Percentiles rank a stretch among this genome's conserved stretches.
phyloP scores from a whole-genome alignment of 2,888 invertebrate species.

The Eretmocerus hayati region DNA sequence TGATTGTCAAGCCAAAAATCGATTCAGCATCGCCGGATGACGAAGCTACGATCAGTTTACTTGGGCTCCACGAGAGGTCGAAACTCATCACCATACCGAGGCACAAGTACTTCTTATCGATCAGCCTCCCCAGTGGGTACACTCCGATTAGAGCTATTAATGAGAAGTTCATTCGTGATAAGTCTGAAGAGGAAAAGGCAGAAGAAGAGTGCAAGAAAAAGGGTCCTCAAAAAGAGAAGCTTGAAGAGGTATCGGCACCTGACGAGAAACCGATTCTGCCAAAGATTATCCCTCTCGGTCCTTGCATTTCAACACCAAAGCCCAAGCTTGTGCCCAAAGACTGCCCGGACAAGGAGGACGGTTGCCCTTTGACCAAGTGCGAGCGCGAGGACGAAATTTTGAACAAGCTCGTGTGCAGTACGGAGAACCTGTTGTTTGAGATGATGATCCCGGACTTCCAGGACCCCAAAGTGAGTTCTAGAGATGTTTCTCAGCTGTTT shows the following conservation, averaged over 20 bases:
- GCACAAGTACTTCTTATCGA: slow-evolving; percentile 36
- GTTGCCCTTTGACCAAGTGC: slow-evolving; percentile 2
- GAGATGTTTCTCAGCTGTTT: too few species aligned
- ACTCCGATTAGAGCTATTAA: slow-evolving; percentile 40
- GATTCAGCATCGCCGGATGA: slow-evolving; percentile 6
- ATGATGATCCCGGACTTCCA: slow-evolving; percentile 32
- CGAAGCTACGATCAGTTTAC: not conserved
- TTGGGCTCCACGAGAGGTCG: slow-evolving; percentile 8
- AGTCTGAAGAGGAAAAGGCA: slow-evolving; percentile 21
- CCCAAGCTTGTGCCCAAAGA: slow-evolving; percentile 24
- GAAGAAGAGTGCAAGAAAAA: slow-evolving; percentile 21
- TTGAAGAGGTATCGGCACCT: slow-evolving; percentile 5
- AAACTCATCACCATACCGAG: slow-evolving; percentile 39
- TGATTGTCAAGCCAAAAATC: slow-evolving; percentile 33
- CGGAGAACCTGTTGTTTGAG: slow-evolving; percentile 36
- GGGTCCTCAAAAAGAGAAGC: not conserved
- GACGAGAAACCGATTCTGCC: slow-evolving; percentile 27
- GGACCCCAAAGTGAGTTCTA: not conserved
- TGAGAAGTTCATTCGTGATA: slow-evolving; percentile 33
- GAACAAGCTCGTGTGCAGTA: slow-evolving; percentile 31
- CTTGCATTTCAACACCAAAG: slow-evolving; percentile 36
- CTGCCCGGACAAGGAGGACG: slow-evolving; percentile 14
- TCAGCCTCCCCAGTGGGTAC: slow-evolving; percentile 32
- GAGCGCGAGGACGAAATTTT: slow-evolving; percentile 26
- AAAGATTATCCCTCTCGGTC: slow-evolving; percentile 37